These are phyloP conservation scores for Piscicola geometra DNA, from an alignment of 2,888 invertebrate species.

Conservation along the genomic window DNA sequence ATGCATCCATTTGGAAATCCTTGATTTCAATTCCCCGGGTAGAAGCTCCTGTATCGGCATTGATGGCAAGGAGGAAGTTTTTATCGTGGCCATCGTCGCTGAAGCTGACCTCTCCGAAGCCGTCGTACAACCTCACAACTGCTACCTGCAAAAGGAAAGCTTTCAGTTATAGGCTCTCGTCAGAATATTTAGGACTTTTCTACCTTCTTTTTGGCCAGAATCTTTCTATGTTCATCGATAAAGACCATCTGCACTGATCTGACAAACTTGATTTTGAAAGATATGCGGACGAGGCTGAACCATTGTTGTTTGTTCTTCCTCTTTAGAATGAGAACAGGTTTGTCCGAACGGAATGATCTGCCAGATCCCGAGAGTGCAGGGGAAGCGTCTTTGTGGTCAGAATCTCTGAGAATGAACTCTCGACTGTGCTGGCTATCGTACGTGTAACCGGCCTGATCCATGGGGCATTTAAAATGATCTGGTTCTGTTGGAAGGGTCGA, in stretches of 20 bases:
- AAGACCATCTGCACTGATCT: slow-evolving; percentile 2
- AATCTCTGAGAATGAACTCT: background rate
- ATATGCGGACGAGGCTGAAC: background rate
- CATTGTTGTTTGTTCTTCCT: slow-evolving; percentile 7
- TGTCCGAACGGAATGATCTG: background rate
- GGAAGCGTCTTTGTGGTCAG: background rate
- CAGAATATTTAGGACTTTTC: background rate
- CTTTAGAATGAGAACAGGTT: slow-evolving; percentile 7
- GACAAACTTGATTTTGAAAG: slow-evolving; percentile 19
- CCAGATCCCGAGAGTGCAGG: background rate
- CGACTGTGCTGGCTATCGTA: background rate
- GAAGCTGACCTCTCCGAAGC: too few relatives aligned
- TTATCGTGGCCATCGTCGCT: too few relatives aligned
- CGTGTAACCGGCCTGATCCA: background rate
- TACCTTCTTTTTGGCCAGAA: background rate
- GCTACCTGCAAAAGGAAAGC: too few relatives aligned
- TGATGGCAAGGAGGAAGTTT: background rate
- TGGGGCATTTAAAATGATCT: background rate
- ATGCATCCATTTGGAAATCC: background rate
- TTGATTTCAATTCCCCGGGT: background rate
- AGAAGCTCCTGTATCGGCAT: background rate
- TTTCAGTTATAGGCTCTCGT: background rate
- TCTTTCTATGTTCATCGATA: background rate
- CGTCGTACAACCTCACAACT: too few relatives aligned
- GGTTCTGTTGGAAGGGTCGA: too few relatives aligned